Conservation (phyloP, 2,113 vertebrate species). For the Cygnus atratus region DNA sequence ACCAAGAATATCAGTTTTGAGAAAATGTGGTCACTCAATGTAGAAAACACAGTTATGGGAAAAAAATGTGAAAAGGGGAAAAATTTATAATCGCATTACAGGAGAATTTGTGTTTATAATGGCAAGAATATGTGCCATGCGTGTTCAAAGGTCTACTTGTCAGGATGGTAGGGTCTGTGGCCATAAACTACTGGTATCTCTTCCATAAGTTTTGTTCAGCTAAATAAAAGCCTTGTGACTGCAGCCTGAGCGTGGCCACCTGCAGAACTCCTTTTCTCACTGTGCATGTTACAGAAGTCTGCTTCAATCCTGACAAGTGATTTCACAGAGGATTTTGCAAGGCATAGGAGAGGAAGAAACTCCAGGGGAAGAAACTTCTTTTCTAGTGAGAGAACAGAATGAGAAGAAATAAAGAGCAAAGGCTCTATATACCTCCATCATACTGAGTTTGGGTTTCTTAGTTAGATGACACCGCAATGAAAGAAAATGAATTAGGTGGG, state of each 20-base stretch:
- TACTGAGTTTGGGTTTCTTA: neutral
- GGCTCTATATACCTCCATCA: neutral
- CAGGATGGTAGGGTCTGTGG: neutral
- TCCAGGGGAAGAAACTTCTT: neutral
- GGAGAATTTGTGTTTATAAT: neutral
- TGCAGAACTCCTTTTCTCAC: neutral
- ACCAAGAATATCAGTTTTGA: neutral
- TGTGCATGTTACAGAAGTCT: neutral
- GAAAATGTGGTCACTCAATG: neutral
- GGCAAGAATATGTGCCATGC: rapidly evolving
- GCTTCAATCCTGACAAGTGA: rapidly evolving
- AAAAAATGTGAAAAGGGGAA: neutral
- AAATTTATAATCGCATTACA: neutral
- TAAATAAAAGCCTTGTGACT: neutral
- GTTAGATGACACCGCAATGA: neutral
- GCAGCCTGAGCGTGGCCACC: neutral
- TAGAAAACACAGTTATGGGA: neutral
- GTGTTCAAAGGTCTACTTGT: neutral
- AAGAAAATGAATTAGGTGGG: neutral
- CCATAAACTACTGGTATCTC: neutral
- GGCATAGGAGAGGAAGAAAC: neutral
- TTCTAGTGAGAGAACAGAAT: neutral
- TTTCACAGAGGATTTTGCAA: neutral
- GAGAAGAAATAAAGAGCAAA: neutral
- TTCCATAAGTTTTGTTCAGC: neutral